Evolutionary conservation across 2,113 vertebrate species (phyloP).

Genomic region (Baryphthengus martii): DNA sequence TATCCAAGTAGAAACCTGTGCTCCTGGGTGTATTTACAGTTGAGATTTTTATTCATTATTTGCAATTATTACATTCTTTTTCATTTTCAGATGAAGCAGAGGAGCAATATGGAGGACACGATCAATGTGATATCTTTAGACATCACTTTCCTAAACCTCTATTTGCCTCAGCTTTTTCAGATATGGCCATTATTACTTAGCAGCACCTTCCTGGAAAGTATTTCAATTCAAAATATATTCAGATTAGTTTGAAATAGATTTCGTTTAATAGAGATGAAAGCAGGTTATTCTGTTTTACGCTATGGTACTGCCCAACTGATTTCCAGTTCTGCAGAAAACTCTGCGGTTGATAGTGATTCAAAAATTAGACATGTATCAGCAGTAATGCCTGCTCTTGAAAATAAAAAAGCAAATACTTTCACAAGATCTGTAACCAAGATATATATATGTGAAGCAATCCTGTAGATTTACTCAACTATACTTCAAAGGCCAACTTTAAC

Average conservation of each 20-base stretch:
- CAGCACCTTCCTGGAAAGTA: background rate
- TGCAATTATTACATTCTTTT: background rate
- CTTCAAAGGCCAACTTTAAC: background rate
- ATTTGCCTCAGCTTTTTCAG: background rate
- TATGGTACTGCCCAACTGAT: background rate
- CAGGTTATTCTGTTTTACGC: background rate
- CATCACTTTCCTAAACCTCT: background rate
- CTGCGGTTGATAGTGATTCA: background rate
- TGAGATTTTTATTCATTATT: background rate
- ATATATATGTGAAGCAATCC: background rate
- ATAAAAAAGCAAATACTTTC: background rate
- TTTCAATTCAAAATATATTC: background rate
- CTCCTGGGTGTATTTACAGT: background rate
- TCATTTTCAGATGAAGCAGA: background rate
- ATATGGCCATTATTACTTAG: background rate
- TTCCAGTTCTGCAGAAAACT: background rate
- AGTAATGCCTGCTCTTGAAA: background rate
- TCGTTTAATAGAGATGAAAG: background rate
- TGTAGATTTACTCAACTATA: background rate
- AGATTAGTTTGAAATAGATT: background rate
- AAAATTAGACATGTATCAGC: background rate
- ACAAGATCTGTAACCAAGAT: background rate
- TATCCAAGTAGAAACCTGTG: background rate
- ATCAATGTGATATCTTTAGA: fast-evolving
- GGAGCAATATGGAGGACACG: fast-evolving